These are phyloP conservation scores for Sipha flava DNA, from an alignment of 1,140 invertebrate genomes.

Conservation along the genomic window DNA sequence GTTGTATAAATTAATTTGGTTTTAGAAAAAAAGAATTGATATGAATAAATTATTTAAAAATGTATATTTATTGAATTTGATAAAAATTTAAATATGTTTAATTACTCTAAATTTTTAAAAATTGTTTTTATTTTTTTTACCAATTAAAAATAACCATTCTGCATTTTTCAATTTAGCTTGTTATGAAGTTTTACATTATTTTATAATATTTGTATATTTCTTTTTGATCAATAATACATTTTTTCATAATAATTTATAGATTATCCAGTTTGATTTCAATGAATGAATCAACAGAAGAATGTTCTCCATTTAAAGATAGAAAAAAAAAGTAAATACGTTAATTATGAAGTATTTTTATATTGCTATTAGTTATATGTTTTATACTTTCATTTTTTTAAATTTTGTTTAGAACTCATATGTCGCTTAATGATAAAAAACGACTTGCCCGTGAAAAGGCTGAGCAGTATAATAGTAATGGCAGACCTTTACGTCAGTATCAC, in stretches of 20 bases:
- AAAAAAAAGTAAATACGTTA: slow-evolving; percentile 20
- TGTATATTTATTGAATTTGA: too few relatives aligned
- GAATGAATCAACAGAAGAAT: slow-evolving; percentile 26
- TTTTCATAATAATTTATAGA: neutral
- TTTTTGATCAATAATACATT: neutral
- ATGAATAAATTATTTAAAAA: too few relatives aligned
- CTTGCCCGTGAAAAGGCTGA: slow-evolving; percentile 17
- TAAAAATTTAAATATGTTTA: too few relatives aligned
- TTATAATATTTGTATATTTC: neutral
- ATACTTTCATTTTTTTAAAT: neutral
- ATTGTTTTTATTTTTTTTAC: too few relatives aligned
- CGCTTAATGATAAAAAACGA: slow-evolving; percentile 20
- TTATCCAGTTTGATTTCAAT: neutral
- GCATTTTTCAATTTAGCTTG: too few relatives aligned
- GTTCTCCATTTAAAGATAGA: slow-evolving; percentile 30
- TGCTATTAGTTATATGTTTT: neutral
- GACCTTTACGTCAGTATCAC: slow-evolving; percentile 60
- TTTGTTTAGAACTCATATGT: slow-evolving; percentile 7
- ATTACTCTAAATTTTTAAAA: too few relatives aligned
- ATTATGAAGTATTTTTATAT: neutral
- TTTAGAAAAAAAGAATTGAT: too few relatives aligned
- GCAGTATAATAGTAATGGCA: slow-evolving; percentile 20
- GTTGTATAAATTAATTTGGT: neutral
- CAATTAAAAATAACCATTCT: too few relatives aligned
- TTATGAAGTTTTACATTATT: neutral